Base-by-base conservation (phyloP, 2,797 vertebrate genomes). In the Lagodon rhomboides region DNA sequence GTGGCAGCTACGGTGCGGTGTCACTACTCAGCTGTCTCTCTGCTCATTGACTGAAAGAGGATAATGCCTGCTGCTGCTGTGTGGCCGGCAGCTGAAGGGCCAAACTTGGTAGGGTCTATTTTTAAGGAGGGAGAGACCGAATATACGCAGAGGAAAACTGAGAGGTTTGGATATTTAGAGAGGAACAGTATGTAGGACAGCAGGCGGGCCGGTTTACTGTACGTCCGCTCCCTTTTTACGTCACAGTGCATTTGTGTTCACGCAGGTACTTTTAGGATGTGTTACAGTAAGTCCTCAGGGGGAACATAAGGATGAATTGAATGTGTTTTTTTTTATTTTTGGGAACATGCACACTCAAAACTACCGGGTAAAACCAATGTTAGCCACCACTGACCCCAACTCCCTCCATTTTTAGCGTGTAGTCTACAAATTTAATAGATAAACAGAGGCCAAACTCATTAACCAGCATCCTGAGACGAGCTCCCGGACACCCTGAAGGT, bases 91-190 rank as follows among this genome's bases (percentile, higher is more conserved):
- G n/a, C 74, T 72, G 51, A 75, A 70, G 10, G 49, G 59, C 91
- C 87, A 90, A 90, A 92, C 85, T 88, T 87, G 80, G 87, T 86
- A 22, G 56, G 66, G 66, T 85, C 89, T 93, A 93, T 93, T 91
- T 93, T 84, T 80, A 82, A 55, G 22, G 20, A 54, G 61, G 59
- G 71, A 79, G 62, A 67, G 75, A 49, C 18, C 0, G 20, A 67
- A 53, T 60, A 72, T 60, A 43, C 44, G 43, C 27, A 70, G 50
- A 47, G 18, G 71, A 53, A 75, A 84, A 79, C 70, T 49, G 72
- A 89, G 77, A 73, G 53, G 80, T 59, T 82, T 73, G 47, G 27
- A 53, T 75, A 54, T 73, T 65, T 66, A 61, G n/a, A 43, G 73
- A 79, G 59, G n/a, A 53, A 55, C 17, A 53, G 66, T n/a, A 69